Percentiles rank a stretch among this genome's conserved stretches.
Evolutionary conservation across 2,888 invertebrate genomes (phyloP).

Genomic region (Amitus sp.): DNA sequence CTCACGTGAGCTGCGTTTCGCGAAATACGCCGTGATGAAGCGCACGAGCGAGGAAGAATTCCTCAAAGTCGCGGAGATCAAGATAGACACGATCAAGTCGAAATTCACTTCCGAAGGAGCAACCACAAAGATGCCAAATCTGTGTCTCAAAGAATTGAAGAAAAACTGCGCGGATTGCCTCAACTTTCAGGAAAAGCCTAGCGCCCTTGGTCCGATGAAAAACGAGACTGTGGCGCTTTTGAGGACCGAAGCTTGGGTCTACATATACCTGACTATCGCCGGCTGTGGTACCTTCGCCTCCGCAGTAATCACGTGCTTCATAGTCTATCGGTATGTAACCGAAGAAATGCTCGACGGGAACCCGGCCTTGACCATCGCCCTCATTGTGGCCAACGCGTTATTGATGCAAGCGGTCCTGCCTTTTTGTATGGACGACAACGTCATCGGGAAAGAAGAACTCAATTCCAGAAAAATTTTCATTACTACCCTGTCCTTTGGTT

Average conservation of each 20-base stretch:
- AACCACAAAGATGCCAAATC: constrained; percentile 42
- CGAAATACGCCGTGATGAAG: constrained; percentile 46
- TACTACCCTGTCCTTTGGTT: constrained; percentile 71
- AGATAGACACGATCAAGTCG: constrained; percentile 42
- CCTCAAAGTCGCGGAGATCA: constrained; percentile 46
- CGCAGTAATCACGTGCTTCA: constrained; percentile 73
- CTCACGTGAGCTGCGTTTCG: constrained; percentile 47
- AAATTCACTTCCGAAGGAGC: constrained; percentile 44
- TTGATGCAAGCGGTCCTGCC: constrained; percentile 64
- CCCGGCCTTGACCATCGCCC: constrained; percentile 67
- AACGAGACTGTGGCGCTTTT: constrained; percentile 28
- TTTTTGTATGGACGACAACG: constrained; percentile 61
- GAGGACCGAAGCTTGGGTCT: constrained; percentile 69
- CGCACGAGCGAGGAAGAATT: constrained; percentile 43
- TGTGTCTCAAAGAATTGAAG: constrained; percentile 46
- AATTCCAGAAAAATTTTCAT: constrained; percentile 71
- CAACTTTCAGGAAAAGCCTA: constrained; percentile 47
- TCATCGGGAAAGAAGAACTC: constrained; percentile 56
- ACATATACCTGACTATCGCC: constrained; percentile 74
- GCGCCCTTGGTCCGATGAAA: neutral
- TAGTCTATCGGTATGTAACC: constrained; percentile 73
- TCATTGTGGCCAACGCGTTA: constrained; percentile 64
- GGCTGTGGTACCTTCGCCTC: constrained; percentile 74
- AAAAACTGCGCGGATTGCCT: constrained; percentile 52
- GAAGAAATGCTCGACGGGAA: constrained; percentile 75